Conservation (phyloP, 2,888 invertebrate species). For the Zaprionus bogoriensis region DNA sequence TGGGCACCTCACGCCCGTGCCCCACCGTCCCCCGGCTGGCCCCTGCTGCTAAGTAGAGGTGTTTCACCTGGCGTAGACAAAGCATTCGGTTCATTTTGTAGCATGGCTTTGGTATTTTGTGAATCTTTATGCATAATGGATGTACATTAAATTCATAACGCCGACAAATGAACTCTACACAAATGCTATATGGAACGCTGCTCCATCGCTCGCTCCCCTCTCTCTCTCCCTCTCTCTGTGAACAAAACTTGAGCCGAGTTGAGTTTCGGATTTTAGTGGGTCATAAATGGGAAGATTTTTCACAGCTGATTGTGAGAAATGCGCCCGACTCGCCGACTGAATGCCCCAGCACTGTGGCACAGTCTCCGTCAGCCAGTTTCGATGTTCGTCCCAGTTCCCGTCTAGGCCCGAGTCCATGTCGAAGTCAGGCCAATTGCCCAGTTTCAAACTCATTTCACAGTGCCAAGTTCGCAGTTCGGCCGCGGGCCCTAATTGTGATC, state of each 20-base stretch:
- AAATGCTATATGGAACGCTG: constrained; percentile 10
- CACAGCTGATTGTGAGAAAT: constrained; percentile 80
- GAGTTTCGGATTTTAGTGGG: constrained; percentile 65
- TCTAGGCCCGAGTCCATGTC: constrained; percentile 5
- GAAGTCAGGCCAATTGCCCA: constrained; percentile 6
- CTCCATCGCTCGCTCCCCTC: neutral
- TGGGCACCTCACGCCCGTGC: constrained; percentile 3
- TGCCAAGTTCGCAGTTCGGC: constrained; percentile 11
- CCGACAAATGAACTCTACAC: constrained; percentile 44
- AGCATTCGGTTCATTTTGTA: constrained; percentile 57
- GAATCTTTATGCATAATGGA: constrained; percentile 79
- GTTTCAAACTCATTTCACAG: constrained; percentile 11
- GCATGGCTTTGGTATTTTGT: constrained; percentile 64
- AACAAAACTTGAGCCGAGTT: constrained; percentile 13
- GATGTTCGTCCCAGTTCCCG: neutral
- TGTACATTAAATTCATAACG: constrained; percentile 76
- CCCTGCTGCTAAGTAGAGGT: constrained; percentile 29
- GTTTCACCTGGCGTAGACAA: constrained; percentile 63
- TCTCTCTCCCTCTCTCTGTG: neutral
- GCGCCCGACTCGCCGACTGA: constrained; percentile 36
- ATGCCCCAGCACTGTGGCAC: constrained; percentile 59
- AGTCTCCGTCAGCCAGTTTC: no score
- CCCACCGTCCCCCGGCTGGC: neutral
- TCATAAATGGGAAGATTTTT: constrained; percentile 78
- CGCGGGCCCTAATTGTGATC: constrained; percentile 36